Conservation (phyloP, 2,888 invertebrate genomes). For the Scaptomyza reducta region DNA sequence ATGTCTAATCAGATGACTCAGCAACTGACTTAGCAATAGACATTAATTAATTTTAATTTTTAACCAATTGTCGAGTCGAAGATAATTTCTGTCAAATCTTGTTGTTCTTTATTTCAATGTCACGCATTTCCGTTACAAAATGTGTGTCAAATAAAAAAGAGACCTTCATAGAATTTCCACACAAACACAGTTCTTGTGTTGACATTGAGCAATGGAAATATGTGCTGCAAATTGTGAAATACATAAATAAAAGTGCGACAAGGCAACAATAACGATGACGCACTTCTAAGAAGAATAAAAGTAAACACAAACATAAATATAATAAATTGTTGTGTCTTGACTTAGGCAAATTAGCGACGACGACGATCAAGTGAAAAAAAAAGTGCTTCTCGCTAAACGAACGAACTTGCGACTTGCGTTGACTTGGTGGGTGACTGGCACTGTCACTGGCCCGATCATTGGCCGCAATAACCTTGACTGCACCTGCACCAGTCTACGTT, state of each 20-base stretch:
- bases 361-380: constrained; percentile 22
- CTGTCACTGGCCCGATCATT: constrained; percentile 18
- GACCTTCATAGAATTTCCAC: constrained; percentile 55
- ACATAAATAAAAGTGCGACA: constrained; percentile 7
- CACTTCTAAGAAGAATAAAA: constrained; percentile 16
- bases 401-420: background rate
- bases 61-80: background rate
- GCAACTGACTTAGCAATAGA: constrained; percentile 18
- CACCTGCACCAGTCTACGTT: constrained; percentile 38
- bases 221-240: constrained; percentile 40
- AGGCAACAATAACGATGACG: constrained; percentile 46
- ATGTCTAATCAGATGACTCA: constrained; percentile 13
- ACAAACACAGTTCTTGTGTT: constrained; percentile 10
- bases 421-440: background rate
- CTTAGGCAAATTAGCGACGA: constrained; percentile 16
- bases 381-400: constrained; percentile 3
- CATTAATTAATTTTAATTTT: background rate
- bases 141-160: constrained; percentile 39
- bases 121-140: constrained; percentile 46
- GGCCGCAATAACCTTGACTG: constrained; percentile 49
- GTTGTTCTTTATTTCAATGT: constrained; percentile 34
- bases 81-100: constrained; percentile 13
- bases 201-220: constrained; percentile 49
- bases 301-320: constrained; percentile 35
- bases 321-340: constrained; percentile 34